Conservation (phyloP, 2,888 invertebrate genomes). For the Melangyna quadrimaculata region DNA sequence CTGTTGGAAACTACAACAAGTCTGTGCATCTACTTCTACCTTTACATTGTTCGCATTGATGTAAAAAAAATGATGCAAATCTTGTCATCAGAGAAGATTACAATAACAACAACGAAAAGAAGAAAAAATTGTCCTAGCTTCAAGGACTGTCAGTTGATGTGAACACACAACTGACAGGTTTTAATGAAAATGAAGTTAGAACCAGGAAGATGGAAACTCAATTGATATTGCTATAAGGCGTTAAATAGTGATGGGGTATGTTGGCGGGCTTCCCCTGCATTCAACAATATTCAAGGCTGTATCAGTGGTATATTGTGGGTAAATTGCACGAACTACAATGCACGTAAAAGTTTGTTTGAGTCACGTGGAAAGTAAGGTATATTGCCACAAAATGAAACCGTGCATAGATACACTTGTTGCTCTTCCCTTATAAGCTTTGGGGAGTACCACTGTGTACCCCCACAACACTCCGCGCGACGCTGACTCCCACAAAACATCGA, state of each 20-base stretch:
- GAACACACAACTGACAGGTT: constrained; percentile 51
- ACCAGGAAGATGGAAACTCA: constrained; percentile 47
- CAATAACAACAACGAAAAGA: background rate
- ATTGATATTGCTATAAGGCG: constrained; percentile 31
- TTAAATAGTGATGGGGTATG: background rate
- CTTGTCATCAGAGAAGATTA: background rate
- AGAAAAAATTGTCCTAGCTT: background rate
- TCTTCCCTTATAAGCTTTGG: background rate
- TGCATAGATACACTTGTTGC: constrained; percentile 47
- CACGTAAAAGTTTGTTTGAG: constrained; percentile 16
- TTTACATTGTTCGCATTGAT: background rate
- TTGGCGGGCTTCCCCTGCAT: background rate
- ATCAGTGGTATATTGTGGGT: background rate
- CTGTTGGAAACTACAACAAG: background rate
- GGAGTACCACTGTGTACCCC: background rate
- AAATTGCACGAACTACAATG: constrained; percentile 6
- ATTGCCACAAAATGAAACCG: constrained; percentile 36
- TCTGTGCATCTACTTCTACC: background rate
- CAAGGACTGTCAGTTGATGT: constrained; percentile 43
- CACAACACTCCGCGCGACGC: background rate
- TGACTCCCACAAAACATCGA: constrained; percentile 41
- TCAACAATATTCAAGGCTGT: constrained; percentile 19
- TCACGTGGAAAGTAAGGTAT: constrained; percentile 49
- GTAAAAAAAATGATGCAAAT: background rate
- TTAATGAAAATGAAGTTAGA: constrained; percentile 55